Percentiles rank a stretch among this genome's conserved stretches.
Conservation (phyloP, 2,113 vertebrate species). For the Cercocebus atys region DNA sequence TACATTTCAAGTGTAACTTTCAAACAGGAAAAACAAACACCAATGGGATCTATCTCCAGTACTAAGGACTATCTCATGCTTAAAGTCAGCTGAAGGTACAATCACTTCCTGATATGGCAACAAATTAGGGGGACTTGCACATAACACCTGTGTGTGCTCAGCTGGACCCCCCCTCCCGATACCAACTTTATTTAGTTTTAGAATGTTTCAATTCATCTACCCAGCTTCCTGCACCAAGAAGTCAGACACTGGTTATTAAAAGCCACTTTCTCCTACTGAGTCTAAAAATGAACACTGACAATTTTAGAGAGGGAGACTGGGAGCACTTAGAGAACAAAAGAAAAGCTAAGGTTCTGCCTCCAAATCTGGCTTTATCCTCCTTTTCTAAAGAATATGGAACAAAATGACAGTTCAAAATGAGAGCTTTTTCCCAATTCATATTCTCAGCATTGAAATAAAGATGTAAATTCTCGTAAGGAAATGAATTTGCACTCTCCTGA, state of each 20-base stretch:
- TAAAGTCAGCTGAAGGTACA: constrained; percentile 70
- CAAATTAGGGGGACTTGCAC: constrained; percentile 14
- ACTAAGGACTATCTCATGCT: constrained; percentile 34
- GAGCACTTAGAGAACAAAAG: background rate
- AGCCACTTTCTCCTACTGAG: background rate
- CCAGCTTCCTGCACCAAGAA: background rate
- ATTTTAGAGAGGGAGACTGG: background rate
- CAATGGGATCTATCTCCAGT: constrained; percentile 58
- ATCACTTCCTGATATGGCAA: constrained; percentile 25
- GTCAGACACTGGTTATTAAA: background rate
- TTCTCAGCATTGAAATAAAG: background rate
- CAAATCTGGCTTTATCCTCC: background rate
- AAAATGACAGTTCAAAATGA: constrained; percentile 15
- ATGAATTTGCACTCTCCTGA: background rate
- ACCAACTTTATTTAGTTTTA: background rate
- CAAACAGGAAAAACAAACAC: constrained; percentile 67
- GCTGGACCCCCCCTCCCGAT: background rate
- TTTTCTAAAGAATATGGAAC: background rate
- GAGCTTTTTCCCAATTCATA: background rate
- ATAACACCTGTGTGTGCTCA: constrained; percentile 34
- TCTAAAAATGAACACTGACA: background rate
- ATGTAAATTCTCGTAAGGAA: background rate
- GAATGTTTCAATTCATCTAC: background rate
- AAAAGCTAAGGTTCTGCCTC: constrained; percentile 5
- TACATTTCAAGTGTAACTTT: constrained; percentile 44